phyloP scores from a whole-genome alignment of 2,113 vertebrate genomes.

The Stictonetta naevosa region DNA sequence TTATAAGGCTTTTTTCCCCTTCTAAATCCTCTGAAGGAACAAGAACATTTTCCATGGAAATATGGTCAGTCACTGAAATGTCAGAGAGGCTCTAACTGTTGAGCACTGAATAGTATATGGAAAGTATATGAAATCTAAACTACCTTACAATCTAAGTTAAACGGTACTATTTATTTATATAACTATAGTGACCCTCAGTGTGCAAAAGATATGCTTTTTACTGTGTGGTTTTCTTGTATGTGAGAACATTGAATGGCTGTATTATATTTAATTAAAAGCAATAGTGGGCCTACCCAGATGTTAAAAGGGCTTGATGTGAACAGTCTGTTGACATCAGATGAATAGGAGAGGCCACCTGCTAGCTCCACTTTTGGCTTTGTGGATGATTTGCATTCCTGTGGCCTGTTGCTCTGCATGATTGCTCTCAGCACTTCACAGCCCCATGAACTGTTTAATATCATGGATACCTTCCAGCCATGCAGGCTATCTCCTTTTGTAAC shows the following conservation, averaged over 20 bases:
- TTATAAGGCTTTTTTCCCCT: slow-evolving; percentile 31
- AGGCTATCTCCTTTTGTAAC: slow-evolving; percentile 79
- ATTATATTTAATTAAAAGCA: slow-evolving; percentile 93
- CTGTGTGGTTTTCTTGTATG: slow-evolving; percentile 75
- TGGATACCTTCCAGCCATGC: slow-evolving; percentile 84
- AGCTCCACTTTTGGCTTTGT: slow-evolving; percentile 86
- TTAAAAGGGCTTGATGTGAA: slow-evolving; percentile 83
- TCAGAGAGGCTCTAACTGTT: slow-evolving; percentile 47
- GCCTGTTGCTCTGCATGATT: slow-evolving; percentile 91
- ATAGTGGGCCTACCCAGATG: slow-evolving; percentile 84
- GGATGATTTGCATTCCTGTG: slow-evolving; percentile 95
- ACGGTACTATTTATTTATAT: slow-evolving; percentile 83
- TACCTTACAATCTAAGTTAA: slow-evolving; percentile 74
- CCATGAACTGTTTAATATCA: slow-evolving; percentile 89
- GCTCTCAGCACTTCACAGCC: slow-evolving; percentile 89
- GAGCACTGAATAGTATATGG: slow-evolving; percentile 72
- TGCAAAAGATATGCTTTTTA: slow-evolving; percentile 80
- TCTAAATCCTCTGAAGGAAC: slow-evolving; percentile 51
- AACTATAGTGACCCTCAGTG: slow-evolving; percentile 79
- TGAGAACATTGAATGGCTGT: slow-evolving; percentile 80
- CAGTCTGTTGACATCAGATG: slow-evolving; percentile 87
- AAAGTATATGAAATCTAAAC: slow-evolving; percentile 78
- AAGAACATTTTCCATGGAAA: slow-evolving; percentile 72
- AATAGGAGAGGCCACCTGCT: slow-evolving; percentile 94
- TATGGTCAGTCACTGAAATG: slow-evolving; percentile 60